These are phyloP conservation scores for Anoplolepis gracilipes DNA, from an alignment of 1,140 invertebrate genomes.

Conservation along the genomic window DNA sequence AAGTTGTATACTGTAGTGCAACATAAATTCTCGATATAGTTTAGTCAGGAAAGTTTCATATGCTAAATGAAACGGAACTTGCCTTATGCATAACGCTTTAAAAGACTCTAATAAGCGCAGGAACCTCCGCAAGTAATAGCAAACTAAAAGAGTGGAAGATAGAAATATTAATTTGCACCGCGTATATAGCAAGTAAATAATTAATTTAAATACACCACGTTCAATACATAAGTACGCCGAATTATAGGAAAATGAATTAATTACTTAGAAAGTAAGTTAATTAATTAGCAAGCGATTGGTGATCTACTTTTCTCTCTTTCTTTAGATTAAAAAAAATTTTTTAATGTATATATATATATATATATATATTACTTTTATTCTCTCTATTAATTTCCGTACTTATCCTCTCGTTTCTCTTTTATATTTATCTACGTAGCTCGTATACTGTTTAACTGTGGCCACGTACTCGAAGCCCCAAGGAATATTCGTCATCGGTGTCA, in stretches of 20 bases:
- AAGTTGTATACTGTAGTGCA: conserved; percentile 14
- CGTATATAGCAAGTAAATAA: not conserved
- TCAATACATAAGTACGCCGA: too few relatives aligned
- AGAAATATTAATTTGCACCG: not conserved
- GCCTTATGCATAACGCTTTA: conserved; percentile 7
- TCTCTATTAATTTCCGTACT: conserved; percentile 38
- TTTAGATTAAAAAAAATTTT: not conserved
- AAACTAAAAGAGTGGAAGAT: not conserved
- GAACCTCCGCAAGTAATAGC: not conserved
- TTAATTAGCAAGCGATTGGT: not conserved
- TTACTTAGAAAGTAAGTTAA: conserved; percentile 3
- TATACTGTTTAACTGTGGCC: conserved; percentile 89
- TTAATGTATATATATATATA: too few relatives aligned
- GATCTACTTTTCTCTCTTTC: not conserved
- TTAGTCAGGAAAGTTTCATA: conserved; percentile 23
- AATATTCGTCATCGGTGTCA: conserved; percentile 89
- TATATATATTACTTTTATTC: not conserved
- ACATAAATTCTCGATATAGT: conserved; percentile 35
- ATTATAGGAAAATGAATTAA: not conserved
- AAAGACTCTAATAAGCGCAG: conserved; percentile 26
- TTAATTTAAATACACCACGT: conserved; percentile 6
- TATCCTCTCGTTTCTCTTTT: not conserved
- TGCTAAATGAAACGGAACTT: conserved; percentile 23
- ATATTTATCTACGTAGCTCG: conserved; percentile 82
- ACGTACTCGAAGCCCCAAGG: conserved; percentile 86